Percentiles rank a stretch among this genome's conserved stretches.
Conservation (phyloP, 2,113 vertebrate species). For the Nothocercus nigrocapillus region DNA sequence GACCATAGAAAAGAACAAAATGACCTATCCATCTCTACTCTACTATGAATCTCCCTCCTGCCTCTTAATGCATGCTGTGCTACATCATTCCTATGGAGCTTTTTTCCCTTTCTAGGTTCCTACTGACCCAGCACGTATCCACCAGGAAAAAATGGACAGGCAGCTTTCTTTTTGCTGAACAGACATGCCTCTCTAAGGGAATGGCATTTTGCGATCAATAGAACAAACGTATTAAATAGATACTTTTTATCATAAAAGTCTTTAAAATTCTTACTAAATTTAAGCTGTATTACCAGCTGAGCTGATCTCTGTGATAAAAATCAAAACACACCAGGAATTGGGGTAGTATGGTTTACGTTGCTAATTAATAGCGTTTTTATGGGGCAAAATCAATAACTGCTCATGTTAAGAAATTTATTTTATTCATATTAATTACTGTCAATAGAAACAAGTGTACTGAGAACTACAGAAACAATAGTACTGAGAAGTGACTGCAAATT, state of each 20-base stretch:
- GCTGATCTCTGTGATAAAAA: not conserved
- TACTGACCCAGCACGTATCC: not conserved
- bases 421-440: not conserved
- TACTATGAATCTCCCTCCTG: not conserved
- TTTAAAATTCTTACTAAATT: not conserved
- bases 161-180: not conserved
- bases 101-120: not conserved
- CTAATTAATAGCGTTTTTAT: not conserved
- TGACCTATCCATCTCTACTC: not conserved
- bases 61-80: not conserved
- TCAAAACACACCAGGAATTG: not conserved
- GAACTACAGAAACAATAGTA: not conserved
- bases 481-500: not conserved
- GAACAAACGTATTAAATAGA: not conserved
- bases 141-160: not conserved
- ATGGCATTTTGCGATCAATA: not conserved
- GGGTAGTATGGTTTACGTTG: not conserved
- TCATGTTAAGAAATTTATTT: not conserved
- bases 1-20: not conserved
- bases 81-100: not conserved
- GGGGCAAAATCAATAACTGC: not conserved
- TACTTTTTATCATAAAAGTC: not conserved
- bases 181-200: not conserved
- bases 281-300: not conserved
- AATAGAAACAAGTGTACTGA: not conserved